Percentiles rank a stretch among this genome's conserved stretches.
Conservation (phyloP, 2,888 invertebrate genomes). For the Meteorus cinctellus region DNA sequence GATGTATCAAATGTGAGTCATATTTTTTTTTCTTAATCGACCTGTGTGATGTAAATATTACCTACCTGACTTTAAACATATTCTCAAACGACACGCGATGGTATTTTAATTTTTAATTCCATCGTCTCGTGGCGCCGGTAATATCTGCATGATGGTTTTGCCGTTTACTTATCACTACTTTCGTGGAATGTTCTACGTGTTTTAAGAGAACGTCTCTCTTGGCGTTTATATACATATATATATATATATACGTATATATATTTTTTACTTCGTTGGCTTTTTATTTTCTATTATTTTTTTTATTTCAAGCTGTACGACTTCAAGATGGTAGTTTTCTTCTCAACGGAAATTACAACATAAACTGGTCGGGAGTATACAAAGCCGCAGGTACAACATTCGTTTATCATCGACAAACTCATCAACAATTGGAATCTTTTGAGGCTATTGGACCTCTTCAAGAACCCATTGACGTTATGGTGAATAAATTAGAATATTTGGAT, state of each 20-base stretch:
- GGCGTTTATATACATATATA: no score
- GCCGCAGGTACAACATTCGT: conserved; percentile 87
- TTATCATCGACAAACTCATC: conserved; percentile 83
- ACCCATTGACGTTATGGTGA: conserved; percentile 88
- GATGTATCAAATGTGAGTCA: no score
- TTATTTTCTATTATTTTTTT: conserved; percentile 56
- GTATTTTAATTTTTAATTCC: conserved; percentile 21
- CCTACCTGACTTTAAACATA: no score
- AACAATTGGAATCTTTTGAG: conserved; percentile 80
- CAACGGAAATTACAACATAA: conserved; percentile 86
- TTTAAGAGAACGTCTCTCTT: no score
- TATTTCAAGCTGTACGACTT: conserved; percentile 81
- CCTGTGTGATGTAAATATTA: no score
- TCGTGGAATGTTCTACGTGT: not conserved
- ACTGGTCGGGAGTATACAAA: conserved; percentile 83
- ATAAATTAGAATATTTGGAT: conserved; percentile 15
- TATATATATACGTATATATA: no score
- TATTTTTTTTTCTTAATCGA: no score
- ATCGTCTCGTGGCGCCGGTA: conserved; percentile 21
- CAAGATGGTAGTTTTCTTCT: conserved; percentile 85
- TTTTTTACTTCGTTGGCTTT: no score
- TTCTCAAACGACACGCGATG: conserved; percentile 12
- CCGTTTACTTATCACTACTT: conserved; percentile 13
- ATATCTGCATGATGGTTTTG: conserved; percentile 12
- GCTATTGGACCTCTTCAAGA: conserved; percentile 85